Evolutionary conservation across 2,888 invertebrate species (phyloP).

Genomic region (Epinotia demarniana): DNA sequence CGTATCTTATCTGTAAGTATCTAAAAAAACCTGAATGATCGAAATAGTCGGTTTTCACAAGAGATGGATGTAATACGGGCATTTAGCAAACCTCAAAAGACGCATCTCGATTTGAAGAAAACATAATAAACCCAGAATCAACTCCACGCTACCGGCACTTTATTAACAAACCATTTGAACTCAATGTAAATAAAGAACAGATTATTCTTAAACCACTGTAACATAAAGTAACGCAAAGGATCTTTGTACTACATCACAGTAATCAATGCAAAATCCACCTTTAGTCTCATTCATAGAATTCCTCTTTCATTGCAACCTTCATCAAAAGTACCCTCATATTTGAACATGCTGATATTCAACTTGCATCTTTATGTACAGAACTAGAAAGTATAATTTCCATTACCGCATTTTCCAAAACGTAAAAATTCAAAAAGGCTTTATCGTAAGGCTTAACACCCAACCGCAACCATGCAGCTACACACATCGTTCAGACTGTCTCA

Average conservation of each 20-base stretch:
- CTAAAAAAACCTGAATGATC: background rate
- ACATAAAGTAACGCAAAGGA: constrained; percentile 50
- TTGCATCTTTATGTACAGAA: background rate
- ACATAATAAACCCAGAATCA: constrained; percentile 5
- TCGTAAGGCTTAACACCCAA: constrained; percentile 30
- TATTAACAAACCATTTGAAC: constrained; percentile 61
- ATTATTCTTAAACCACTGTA: constrained; percentile 61
- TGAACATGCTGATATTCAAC: background rate
- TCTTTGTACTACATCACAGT: background rate
- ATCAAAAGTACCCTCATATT: background rate
- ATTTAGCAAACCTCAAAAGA: constrained; percentile 23
- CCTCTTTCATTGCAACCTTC: constrained; percentile 1
- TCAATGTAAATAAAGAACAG: constrained; percentile 60
- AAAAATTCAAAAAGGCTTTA: constrained; percentile 28
- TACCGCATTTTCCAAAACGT: background rate
- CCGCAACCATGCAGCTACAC: background rate
- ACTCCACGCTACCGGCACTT: constrained; percentile 53
- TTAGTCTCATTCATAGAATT: constrained; percentile 17
- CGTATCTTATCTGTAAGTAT: too few species aligned
- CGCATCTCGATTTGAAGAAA: constrained; percentile 1
- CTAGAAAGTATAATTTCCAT: background rate
- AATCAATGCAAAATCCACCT: constrained; percentile 11
- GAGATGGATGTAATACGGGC: background rate
- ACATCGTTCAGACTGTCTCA: background rate
- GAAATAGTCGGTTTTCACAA: constrained; percentile 14